phyloP scores from a whole-genome alignment of 2,797 vertebrate species.

The Paedocypris micromegethes region DNA sequence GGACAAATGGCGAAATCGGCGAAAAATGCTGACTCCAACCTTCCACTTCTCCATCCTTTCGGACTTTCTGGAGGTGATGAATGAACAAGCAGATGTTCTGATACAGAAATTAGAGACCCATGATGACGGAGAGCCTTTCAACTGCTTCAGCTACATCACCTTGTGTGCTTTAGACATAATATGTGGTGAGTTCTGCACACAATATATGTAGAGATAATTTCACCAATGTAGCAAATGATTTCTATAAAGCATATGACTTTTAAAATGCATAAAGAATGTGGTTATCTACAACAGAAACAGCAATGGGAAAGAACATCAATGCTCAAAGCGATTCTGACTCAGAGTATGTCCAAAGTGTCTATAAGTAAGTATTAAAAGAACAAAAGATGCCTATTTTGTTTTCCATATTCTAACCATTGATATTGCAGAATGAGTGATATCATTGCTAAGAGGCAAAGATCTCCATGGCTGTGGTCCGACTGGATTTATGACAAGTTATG shows the following conservation, averaged over 20 bases:
- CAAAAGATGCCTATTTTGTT: background rate
- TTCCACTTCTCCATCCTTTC: slow-evolving; percentile 79
- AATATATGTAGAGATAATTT: background rate
- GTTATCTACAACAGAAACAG: slow-evolving; percentile 68
- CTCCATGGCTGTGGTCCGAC: slow-evolving; percentile 77
- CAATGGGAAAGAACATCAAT: slow-evolving; percentile 74
- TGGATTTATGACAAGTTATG: slow-evolving; percentile 57
- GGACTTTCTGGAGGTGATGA: slow-evolving; percentile 81
- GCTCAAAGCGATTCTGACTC: slow-evolving; percentile 75
- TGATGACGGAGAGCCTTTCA: slow-evolving; percentile 67
- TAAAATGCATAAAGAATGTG: background rate
- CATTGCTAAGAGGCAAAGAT: slow-evolving; percentile 66
- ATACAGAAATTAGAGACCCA: slow-evolving; percentile 69
- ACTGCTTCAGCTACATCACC: slow-evolving; percentile 69
- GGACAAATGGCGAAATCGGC: slow-evolving; percentile 72
- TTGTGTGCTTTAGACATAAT: slow-evolving; percentile 81
- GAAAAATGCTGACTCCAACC: slow-evolving; percentile 81
- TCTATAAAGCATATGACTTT: background rate
- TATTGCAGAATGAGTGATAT: slow-evolving; percentile 72
- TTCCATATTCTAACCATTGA: background rate
- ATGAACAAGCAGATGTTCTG: slow-evolving; percentile 73
- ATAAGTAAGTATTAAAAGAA: slow-evolving; percentile 62
- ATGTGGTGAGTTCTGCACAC: slow-evolving; percentile 67
- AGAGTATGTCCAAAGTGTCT: slow-evolving; percentile 73
- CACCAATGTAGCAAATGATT: too few species aligned